phyloP scores from a whole-genome alignment of 1,140 invertebrate genomes.

The Macrobrachium nipponense region DNA sequence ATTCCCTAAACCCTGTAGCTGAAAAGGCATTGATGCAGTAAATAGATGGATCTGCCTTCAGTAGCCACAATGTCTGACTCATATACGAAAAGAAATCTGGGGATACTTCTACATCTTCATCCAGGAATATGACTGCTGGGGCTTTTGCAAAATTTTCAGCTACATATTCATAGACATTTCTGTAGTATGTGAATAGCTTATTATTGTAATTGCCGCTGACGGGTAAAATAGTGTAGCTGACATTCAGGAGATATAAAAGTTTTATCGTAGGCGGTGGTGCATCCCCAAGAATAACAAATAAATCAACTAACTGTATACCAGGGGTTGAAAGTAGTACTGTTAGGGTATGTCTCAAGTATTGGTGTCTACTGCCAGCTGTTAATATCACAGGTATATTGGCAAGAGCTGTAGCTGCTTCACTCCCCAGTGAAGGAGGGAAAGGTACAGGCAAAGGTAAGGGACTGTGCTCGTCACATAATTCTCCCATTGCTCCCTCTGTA shows the following conservation, averaged over 20 bases:
- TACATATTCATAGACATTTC: constrained; percentile 39
- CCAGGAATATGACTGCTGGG: constrained; percentile 73
- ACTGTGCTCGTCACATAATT: constrained; percentile 32
- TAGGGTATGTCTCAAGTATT: constrained; percentile 49
- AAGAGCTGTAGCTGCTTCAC: constrained; percentile 25
- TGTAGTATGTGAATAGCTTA: constrained; percentile 41
- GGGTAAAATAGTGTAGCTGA: constrained; percentile 4
- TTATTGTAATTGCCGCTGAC: constrained; percentile 16
- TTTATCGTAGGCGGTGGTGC: constrained; percentile 11
- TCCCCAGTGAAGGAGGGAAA: constrained; percentile 10
- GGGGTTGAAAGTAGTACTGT: constrained; percentile 24
- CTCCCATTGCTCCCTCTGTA: constrained; percentile 20
- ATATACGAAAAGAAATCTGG: constrained; percentile 77
- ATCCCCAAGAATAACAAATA: constrained; percentile 40
- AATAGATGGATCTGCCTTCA: constrained; percentile 73
- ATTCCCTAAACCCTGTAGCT: constrained; percentile 14
- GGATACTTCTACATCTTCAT: constrained; percentile 78
- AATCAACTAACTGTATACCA: constrained; percentile 9
- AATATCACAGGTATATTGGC: constrained; percentile 45
- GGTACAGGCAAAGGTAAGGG: constrained; percentile 31
- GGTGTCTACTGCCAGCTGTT: constrained; percentile 48
- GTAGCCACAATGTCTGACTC: constrained; percentile 73
- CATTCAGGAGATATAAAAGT: constrained; percentile 29
- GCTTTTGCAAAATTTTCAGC: constrained; percentile 46
- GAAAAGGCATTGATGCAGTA: constrained; percentile 76